phyloP scores from a whole-genome alignment of 2,888 invertebrate genomes.

The Chesias legatella region DNA sequence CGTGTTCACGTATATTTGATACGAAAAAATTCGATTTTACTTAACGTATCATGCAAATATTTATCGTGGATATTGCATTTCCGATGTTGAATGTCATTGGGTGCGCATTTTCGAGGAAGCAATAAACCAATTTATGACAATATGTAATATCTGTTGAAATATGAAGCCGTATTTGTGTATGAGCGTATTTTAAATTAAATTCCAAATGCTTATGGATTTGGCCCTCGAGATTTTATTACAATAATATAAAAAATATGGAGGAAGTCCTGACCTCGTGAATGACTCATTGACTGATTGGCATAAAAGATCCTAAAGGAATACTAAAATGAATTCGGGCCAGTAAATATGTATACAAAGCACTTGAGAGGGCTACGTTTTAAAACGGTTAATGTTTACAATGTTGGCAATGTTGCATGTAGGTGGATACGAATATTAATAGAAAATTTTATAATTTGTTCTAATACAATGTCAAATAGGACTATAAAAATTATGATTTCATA shows the following conservation, averaged over 20 bases:
- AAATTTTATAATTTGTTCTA: too few relatives aligned
- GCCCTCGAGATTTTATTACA: not conserved
- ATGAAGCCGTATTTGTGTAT: constrained; percentile 21
- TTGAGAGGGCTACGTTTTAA: too few relatives aligned
- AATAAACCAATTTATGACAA: constrained; percentile 33
- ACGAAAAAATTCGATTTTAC: constrained; percentile 28
- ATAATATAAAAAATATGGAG: not conserved
- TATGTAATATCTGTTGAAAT: constrained; percentile 32
- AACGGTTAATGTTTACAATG: too few relatives aligned
- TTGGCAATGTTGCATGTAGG: too few relatives aligned
- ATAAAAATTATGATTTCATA: too few relatives aligned
- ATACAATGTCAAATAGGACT: too few relatives aligned
- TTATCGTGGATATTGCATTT: constrained; percentile 33
- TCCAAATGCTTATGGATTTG: constrained; percentile 18
- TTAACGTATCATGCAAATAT: constrained; percentile 30
- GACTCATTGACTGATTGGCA: too few relatives aligned
- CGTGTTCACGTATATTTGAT: constrained; percentile 23
- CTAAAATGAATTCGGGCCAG: too few relatives aligned
- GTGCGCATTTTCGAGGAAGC: constrained; percentile 30
- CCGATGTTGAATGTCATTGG: constrained; percentile 29
- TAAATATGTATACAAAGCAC: too few relatives aligned
- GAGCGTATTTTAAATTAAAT: constrained; percentile 27
- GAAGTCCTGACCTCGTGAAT: not conserved
- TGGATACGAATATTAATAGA: too few relatives aligned
- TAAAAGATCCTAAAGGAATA: too few relatives aligned